Percentiles rank a stretch among this genome's conserved stretches.
Evolutionary conservation across 2,797 vertebrate genomes (phyloP).

Genomic region (Lycodopsis pacificus): DNA sequence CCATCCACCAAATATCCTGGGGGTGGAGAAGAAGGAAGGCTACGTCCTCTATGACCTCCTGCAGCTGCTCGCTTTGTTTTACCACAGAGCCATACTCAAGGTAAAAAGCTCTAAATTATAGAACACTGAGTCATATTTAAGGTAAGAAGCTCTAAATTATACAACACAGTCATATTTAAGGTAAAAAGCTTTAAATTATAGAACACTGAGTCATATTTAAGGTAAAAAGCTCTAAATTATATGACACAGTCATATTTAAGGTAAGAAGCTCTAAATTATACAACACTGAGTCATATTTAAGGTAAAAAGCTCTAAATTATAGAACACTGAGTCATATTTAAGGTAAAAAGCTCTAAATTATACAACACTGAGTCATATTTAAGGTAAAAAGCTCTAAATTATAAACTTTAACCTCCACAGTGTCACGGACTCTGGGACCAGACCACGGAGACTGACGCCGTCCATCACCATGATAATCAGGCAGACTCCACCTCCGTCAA

Average conservation of each 20-base stretch:
- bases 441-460: conserved; percentile 60
- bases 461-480: conserved; percentile 70
- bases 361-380: not conserved
- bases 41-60: conserved; percentile 67
- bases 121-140: not conserved
- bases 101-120: not conserved
- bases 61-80: too few relatives aligned
- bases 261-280: conserved; percentile 32
- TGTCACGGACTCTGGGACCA: conserved; percentile 96
- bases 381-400: conserved; percentile 16
- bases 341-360: conserved; percentile 12
- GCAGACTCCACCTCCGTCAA: conserved; percentile 28
- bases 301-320: not conserved
- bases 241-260: conserved; percentile 40
- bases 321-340: not conserved
- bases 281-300: not conserved
- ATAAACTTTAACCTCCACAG: conserved; percentile 65
- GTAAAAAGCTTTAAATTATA: not conserved
- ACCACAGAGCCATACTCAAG: not conserved
- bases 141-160: conserved; percentile 15
- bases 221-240: conserved; percentile 5
- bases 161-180: not conserved
- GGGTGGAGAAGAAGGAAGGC: conserved; percentile 95
- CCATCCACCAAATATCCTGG: conserved; percentile 93
- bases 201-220: not conserved